Percentiles rank a stretch among this genome's conserved stretches.
These are phyloP conservation scores for Autographa gamma DNA, from an alignment of 2,888 invertebrate genomes.

Conservation along the genomic window DNA sequence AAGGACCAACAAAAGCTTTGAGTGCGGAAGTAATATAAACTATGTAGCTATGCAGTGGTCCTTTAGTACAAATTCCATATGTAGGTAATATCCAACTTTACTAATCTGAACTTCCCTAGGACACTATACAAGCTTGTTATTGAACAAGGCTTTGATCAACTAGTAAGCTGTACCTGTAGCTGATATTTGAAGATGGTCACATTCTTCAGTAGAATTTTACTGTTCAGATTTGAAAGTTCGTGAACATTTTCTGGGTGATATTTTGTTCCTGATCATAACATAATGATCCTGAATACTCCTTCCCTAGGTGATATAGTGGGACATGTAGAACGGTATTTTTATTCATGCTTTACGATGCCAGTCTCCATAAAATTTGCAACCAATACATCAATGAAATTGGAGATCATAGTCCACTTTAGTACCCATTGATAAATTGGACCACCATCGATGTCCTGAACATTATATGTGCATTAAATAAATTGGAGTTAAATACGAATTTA, in stretches of 20 bases:
- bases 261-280: no score
- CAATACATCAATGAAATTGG: slow-evolving; percentile 1
- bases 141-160: no score
- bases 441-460: neutral
- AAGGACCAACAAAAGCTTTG: slow-evolving; percentile 5
- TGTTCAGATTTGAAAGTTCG: no score
- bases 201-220: no score
- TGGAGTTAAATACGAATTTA: neutral
- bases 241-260: no score
- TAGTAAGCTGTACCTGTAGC: no score
- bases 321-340: no score
- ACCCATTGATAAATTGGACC: neutral
- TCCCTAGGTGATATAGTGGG: no score
- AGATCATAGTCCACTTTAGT: neutral
- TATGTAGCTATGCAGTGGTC: neutral
- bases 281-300: no score
- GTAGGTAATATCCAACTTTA: neutral
- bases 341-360: neutral
- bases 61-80: neutral
- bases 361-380: neutral
- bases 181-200: no score
- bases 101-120: neutral
- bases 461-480: neutral
- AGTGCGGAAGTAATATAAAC: no score
- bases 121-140: neutral